Evolutionary conservation across 2,797 vertebrate species (phyloP).

Genomic region (Danio jaintianensis): DNA sequence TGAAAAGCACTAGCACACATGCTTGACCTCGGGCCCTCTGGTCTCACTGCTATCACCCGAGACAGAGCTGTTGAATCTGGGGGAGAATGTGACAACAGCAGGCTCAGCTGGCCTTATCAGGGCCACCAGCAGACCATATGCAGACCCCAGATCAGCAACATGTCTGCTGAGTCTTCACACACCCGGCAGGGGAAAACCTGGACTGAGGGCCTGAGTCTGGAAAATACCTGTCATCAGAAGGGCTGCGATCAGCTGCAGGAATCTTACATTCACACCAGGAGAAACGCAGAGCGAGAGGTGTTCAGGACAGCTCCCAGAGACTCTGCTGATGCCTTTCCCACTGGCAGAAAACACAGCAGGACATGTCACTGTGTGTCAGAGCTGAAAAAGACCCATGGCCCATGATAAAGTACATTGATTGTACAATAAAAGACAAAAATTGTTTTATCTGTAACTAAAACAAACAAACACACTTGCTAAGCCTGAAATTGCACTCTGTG

Average conservation of each 20-base stretch:
- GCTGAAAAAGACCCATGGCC: neutral
- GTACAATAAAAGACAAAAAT: no score
- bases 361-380: constrained; percentile 23
- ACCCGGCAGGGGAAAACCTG: constrained; percentile 50
- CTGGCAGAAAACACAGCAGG: constrained; percentile 10
- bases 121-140: constrained; percentile 64
- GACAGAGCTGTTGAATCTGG: constrained; percentile 74
- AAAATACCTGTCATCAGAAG: constrained; percentile 82
- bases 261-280: constrained; percentile 68
- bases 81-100: constrained; percentile 79
- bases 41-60: constrained; percentile 48
- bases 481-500: no score
- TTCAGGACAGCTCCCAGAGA: constrained; percentile 59
- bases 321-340: constrained; percentile 2
- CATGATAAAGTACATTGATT: no score
- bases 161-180: constrained; percentile 61
- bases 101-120: constrained; percentile 77
- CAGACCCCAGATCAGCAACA: constrained; percentile 71
- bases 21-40: constrained; percentile 71
- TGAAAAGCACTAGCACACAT: constrained; percentile 59
- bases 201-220: constrained; percentile 67
- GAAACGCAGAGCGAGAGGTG: constrained; percentile 54
- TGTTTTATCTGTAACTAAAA: no score
- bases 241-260: constrained; percentile 68
- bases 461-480: no score